phyloP scores from a whole-genome alignment of 2,797 vertebrate species.

The Chelonia mydas region DNA sequence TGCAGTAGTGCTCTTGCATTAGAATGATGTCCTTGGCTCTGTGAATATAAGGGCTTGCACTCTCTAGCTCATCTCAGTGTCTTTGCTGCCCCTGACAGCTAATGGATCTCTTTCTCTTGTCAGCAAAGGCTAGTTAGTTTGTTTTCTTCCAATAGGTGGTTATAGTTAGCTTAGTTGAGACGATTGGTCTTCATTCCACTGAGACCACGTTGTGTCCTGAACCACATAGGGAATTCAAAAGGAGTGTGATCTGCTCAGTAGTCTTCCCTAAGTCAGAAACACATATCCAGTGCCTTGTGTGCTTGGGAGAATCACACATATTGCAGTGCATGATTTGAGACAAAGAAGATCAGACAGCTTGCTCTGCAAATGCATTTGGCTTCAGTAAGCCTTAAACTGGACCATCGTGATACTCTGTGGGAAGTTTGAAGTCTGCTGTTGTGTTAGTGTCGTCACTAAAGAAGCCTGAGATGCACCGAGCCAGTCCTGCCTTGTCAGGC shows the following conservation, averaged over 20 bases:
- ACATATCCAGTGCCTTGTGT: not conserved
- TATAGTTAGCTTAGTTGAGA: not conserved
- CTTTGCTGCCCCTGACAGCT: not conserved
- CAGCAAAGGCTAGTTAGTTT: not conserved
- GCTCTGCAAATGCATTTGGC: not conserved
- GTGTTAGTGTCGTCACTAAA: not conserved
- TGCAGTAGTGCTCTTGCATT: not conserved
- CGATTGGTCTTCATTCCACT: not conserved
- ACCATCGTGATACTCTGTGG: not conserved
- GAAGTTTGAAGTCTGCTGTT: not conserved
- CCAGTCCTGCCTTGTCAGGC: not conserved
- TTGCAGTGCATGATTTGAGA: not conserved
- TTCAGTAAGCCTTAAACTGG: not conserved
- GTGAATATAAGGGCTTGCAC: not conserved
- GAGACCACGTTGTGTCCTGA: not conserved
- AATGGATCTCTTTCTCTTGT: not conserved
- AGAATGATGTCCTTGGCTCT: not conserved
- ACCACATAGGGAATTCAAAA: not conserved
- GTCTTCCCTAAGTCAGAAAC: not conserved
- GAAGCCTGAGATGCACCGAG: not conserved
- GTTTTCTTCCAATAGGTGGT: not conserved
- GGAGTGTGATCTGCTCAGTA: not conserved
- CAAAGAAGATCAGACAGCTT: not conserved
- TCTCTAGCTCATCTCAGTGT: not conserved
- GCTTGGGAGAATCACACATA: not conserved